Evolutionary conservation across 2,113 vertebrate genomes (phyloP).

Genomic region (Amblyornis subalaris): DNA sequence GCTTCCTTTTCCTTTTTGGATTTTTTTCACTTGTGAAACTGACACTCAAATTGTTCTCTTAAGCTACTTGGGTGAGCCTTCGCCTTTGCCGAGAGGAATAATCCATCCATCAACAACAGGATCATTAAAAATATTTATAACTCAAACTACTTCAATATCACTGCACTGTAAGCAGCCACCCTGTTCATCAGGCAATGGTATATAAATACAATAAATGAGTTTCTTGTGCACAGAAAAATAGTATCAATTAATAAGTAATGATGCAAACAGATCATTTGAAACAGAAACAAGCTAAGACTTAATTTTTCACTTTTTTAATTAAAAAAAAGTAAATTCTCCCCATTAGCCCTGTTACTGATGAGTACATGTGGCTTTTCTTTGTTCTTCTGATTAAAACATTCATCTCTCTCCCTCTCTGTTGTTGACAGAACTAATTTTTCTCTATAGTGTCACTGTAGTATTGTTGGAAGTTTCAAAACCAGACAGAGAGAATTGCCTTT

Average conservation of each 20-base stretch:
- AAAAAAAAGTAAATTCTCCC: slow-evolving; percentile 31
- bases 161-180: background rate
- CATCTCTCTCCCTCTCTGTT: background rate
- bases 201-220: slow-evolving; percentile 36
- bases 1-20: slow-evolving; percentile 91
- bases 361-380: background rate
- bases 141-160: background rate
- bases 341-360: background rate
- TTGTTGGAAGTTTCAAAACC: background rate
- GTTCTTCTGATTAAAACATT: slow-evolving; percentile 45
- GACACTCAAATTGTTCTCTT: slow-evolving; percentile 74
- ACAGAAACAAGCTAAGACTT: slow-evolving; percentile 23
- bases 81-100: background rate
- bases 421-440: background rate
- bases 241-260: slow-evolving; percentile 40
- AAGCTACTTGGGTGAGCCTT: background rate
- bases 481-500: background rate
- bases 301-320: slow-evolving; percentile 57
- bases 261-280: background rate
- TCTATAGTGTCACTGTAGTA: background rate
- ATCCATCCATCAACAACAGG: background rate
- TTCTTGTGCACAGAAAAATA: background rate
- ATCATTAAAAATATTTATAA: slow-evolving; percentile 4
- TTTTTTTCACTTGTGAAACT: slow-evolving; percentile 86
- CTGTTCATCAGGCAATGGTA: background rate